A percentile compares a stretch with the other conserved stretches of the same genome.
Conservation (phyloP, 2,888 invertebrate species). For the Epinotia bilunana region DNA sequence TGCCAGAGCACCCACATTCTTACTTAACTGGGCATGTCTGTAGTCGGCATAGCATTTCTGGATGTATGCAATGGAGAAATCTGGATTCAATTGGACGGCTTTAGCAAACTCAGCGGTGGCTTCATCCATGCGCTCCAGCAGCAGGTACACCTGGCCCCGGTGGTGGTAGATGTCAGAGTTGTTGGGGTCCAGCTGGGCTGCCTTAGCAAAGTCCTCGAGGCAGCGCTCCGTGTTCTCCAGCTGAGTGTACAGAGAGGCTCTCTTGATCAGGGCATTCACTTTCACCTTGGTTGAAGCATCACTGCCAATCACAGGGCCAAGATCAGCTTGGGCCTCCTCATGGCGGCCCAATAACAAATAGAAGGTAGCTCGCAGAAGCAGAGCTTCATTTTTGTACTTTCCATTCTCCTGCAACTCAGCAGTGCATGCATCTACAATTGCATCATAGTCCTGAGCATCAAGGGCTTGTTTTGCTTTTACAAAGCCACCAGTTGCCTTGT, state of each 20-base stretch:
- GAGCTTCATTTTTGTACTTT: constrained; percentile 87
- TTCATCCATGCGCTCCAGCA: constrained; percentile 91
- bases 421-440: constrained; percentile 91
- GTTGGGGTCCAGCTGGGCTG: constrained; percentile 89
- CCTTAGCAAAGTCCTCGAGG: constrained; percentile 91
- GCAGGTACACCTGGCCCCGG: constrained; percentile 93
- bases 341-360: constrained; percentile 91
- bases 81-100: constrained; percentile 91
- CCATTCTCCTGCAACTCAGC: constrained; percentile 89
- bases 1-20: constrained; percentile 85
- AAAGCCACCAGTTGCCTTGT: constrained; percentile 85
- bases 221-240: constrained; percentile 89
- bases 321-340: constrained; percentile 88
- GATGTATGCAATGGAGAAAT: constrained; percentile 93
- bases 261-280: constrained; percentile 94
- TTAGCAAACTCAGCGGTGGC: constrained; percentile 93
- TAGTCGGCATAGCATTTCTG: constrained; percentile 97
- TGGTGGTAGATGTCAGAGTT: constrained; percentile 97
- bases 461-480: constrained; percentile 88
- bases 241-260: constrained; percentile 93
- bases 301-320: constrained; percentile 88
- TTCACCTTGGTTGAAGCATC: constrained; percentile 86
- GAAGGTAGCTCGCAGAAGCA: constrained; percentile 93
- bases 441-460: constrained; percentile 89
- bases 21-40: constrained; percentile 86